These are phyloP conservation scores for Epicauta chinensis DNA, from an alignment of 1,140 invertebrate species.

Conservation along the genomic window DNA sequence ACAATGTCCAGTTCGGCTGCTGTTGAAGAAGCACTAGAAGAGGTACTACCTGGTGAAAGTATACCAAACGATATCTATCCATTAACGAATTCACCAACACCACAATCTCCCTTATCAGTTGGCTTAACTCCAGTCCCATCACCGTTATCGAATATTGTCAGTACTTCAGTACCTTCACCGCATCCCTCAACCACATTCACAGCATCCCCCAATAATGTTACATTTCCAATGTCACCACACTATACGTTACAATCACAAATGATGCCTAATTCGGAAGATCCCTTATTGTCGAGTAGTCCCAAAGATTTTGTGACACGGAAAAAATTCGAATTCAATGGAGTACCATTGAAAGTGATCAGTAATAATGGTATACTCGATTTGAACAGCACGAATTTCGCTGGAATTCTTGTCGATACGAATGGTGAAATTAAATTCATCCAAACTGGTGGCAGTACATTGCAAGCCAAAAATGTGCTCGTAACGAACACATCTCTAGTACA, in stretches of 20 bases:
- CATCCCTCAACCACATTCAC: constrained; percentile 46
- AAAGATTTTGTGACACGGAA: constrained; percentile 65
- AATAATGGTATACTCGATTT: constrained; percentile 56
- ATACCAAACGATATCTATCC: constrained; percentile 56
- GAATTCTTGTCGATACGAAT: constrained; percentile 57
- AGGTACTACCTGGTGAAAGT: constrained; percentile 70
- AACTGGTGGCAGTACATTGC: constrained; percentile 34
- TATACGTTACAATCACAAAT: constrained; percentile 61
- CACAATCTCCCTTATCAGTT: constrained; percentile 52
- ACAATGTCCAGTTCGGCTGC: constrained; percentile 78
- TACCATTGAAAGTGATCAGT: constrained; percentile 54
- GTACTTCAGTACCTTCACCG: constrained; percentile 48
- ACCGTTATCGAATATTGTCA: constrained; percentile 49
- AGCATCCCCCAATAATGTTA: constrained; percentile 34
- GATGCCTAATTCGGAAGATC: constrained; percentile 82
- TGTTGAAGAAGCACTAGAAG: constrained; percentile 73
- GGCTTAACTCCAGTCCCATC: constrained; percentile 52
- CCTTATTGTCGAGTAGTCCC: constrained; percentile 70
- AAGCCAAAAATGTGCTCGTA: constrained; percentile 46
- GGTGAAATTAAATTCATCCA: constrained; percentile 61
- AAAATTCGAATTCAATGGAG: constrained; percentile 52
- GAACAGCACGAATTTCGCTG: constrained; percentile 51
- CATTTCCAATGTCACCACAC: constrained; percentile 48
- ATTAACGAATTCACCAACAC: constrained; percentile 57
- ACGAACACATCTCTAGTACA: constrained; percentile 45